Evolutionary conservation across 1,140 invertebrate genomes (phyloP), one percentile per base, ranked within the genome.

Genomic region (Penaeus japonicus): DNA sequence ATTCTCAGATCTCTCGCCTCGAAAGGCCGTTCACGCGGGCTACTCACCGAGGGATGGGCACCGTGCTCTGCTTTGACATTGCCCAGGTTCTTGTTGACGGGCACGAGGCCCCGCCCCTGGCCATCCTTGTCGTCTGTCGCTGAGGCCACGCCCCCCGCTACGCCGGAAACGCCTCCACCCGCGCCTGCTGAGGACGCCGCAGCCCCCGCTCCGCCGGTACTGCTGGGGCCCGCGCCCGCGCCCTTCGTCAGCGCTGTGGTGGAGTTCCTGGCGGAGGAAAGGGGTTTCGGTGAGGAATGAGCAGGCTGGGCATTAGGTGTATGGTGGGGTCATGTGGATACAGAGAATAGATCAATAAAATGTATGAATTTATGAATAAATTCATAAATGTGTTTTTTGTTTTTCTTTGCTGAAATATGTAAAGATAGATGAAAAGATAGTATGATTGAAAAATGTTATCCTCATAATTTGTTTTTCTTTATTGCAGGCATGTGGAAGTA

Each of bases 1-100:
- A 12, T 12, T 12, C 2, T 47, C 39, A 7, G 2, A 39, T 39
- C 39, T 39, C 39, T 4, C 39, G 47, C 10, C 47, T 47, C 47
- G 47, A 47, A 47, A 47, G 15, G 10, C 10, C 47, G 47, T 15
- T 7, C 18, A 22, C 30, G 59, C 4, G 1, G 18, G 84, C 47
- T 87, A 91, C 87, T 90, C 77, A 90, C 86, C 77, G 89, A 90
- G 27, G 85, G 89, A 70, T 90, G 86, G 10, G 87, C 85, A 88
- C 96, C 96, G 93, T 96, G 96, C 65, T 95, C 95, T 92, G 94
- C 95, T 93, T 96, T 96, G 92, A 96, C 96, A 94, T 96, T 96
- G 92, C 95, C 95, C 79, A 95, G 93, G 85, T 95, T 95, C 90
- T 96, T 95, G 92, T 95, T 96, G 91, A 95, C 95, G 0, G 95